Percentiles rank a stretch among this genome's conserved stretches.
These are phyloP conservation scores for Delichon dasypus DNA, from an alignment of 2,797 vertebrate species.

Conservation along the genomic window DNA sequence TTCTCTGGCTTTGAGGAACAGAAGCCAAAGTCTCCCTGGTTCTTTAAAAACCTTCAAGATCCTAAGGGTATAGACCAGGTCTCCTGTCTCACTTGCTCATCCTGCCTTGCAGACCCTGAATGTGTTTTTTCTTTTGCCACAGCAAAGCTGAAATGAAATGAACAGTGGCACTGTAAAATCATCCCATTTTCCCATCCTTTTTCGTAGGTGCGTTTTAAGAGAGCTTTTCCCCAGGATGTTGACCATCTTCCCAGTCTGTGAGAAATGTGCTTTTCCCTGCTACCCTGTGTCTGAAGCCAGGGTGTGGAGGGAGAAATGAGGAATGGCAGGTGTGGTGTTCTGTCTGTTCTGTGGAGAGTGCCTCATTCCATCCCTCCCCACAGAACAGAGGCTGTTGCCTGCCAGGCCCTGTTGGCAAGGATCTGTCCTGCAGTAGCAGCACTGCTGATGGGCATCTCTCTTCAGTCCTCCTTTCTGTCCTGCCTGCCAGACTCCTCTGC, in stretches of 20 bases:
- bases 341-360: neutral
- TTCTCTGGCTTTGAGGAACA: neutral
- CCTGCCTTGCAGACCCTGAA: neutral
- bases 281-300: neutral
- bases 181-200: neutral
- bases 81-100: neutral
- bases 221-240: neutral
- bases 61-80: neutral
- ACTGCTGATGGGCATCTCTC: neutral
- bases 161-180: neutral
- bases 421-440: neutral
- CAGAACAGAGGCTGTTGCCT: fast-evolving
- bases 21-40: neutral
- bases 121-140: neutral
- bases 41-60: neutral
- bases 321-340: neutral
- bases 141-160: neutral
- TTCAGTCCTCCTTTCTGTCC: neutral
- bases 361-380: neutral
- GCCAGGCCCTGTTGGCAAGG: neutral
- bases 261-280: neutral
- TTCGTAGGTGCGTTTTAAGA: neutral
- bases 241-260: neutral
- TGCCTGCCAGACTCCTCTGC: neutral
- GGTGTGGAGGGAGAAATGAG: neutral